Evolutionary conservation across 2,888 invertebrate species (phyloP), one percentile per base, ranked within the genome.

Genomic region (Candidula unifasciata): DNA sequence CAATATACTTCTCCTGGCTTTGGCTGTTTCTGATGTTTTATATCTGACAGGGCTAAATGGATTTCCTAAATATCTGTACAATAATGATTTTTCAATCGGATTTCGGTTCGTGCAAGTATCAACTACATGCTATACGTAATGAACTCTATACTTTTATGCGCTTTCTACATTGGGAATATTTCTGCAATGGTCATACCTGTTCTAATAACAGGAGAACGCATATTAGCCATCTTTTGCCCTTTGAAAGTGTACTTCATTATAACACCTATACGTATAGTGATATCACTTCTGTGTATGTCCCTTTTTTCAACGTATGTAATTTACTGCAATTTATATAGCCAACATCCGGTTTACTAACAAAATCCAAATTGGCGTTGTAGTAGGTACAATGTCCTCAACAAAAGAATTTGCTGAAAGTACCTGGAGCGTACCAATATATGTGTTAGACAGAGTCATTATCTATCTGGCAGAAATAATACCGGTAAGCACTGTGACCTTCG

Each of bases 1-100:
- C 24, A 80, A 54, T 37, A 69, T 80, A 3, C 57, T 81, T n/a
- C 54, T 73, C 3, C 3, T 81, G 3, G 71, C 73, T 2, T n/a
- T 81, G 33, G 33, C 81, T 57, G 8, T 81, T 1, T 52, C 52
- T 37, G 80, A 80, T 66, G 44, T 52, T 21, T 2, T 52, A 0
- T 52, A 27, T 30, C 80, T 80, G 3, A 13, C 30, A 5, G 68
- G 80, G 0, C 21, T 80, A 3, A 69, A 33, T 16, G 68, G 68
- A 24, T 3, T 80, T 24, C 57, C 57, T 60, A 21, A 2, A 0
- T 33, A 57, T 33, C 54, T 76, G 30, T 8, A 33, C 8, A 0
- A 2, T 33, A 8, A 27, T 21, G 24, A 60, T 33, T 1, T 21
- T 13, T 33, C 60, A n/a, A 3, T 21, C 5, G 33, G 18, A 3